Percentiles rank a stretch among this genome's conserved stretches.
phyloP scores from a whole-genome alignment of 1,140 invertebrate genomes.

The Marisa cornuarietis region DNA sequence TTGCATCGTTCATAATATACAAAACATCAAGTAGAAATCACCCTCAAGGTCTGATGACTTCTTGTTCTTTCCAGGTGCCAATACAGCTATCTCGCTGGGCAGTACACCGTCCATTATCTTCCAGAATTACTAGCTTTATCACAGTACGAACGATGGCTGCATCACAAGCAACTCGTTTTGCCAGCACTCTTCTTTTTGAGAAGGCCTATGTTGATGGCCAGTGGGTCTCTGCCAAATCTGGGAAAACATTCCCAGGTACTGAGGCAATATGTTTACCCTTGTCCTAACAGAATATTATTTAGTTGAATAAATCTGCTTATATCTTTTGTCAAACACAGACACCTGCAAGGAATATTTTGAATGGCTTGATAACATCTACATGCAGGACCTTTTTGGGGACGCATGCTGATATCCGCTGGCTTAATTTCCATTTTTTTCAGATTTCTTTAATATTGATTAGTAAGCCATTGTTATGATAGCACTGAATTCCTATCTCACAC shows the following conservation, averaged over 20 bases:
- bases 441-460: no score
- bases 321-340: neutral
- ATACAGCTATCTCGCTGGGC: neutral
- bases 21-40: no score
- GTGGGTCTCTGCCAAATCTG: constrained; percentile 79
- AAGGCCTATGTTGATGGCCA: constrained; percentile 81
- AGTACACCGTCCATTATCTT: neutral
- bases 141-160: constrained; percentile 13
- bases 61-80: neutral
- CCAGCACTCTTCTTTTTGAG: constrained; percentile 47
- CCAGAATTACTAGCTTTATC: neutral
- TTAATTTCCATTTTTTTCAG: no score
- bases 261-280: constrained; percentile 68
- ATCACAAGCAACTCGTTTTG: constrained; percentile 20
- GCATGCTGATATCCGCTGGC: no score
- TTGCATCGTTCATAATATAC: no score
- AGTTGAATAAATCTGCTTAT: no score
- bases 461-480: no score
- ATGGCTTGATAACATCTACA: neutral
- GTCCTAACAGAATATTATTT: neutral
- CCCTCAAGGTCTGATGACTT: neutral
- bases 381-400: no score
- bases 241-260: constrained; percentile 77
- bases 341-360: neutral
- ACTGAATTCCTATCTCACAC: no score